Conservation (phyloP, 2,113 vertebrate species). For the Empidonax traillii region DNA sequence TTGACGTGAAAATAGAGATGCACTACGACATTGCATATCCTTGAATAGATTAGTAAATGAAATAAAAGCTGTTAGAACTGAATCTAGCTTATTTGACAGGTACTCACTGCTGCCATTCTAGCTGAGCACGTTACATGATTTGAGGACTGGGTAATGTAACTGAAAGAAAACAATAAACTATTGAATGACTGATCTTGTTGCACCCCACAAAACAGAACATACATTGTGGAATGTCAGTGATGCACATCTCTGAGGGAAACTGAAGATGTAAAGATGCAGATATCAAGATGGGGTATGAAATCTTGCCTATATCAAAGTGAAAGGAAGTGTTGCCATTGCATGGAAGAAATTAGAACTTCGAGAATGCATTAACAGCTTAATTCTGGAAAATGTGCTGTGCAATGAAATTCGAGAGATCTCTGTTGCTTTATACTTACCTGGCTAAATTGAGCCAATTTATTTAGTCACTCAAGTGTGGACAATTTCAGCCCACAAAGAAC, state of each 20-base stretch:
- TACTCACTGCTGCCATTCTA: neutral
- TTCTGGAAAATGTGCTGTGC: neutral
- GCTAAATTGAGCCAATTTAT: constrained; percentile 27
- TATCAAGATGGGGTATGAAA: constrained; percentile 17
- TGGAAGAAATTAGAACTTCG: neutral
- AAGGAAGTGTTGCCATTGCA: constrained; percentile 2
- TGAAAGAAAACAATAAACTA: neutral
- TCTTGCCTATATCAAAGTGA: neutral
- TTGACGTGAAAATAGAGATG: neutral
- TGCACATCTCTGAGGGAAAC: constrained; percentile 31
- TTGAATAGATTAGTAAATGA: neutral
- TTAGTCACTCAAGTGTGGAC: constrained; percentile 11
- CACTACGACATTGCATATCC: neutral
- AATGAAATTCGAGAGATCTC: constrained; percentile 7
- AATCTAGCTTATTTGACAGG: neutral
- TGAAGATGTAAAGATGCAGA: constrained; percentile 42
- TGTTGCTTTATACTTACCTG: neutral
- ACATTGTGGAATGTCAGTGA: neutral
- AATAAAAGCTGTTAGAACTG: neutral
- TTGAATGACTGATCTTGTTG: constrained; percentile 1
- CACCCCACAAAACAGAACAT: constrained; percentile 5
- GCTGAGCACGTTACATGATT: neutral
- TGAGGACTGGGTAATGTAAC: neutral
- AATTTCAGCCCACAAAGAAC: constrained; percentile 16
- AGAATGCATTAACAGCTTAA: constrained; percentile 12